Evolutionary conservation across 1,140 invertebrate species (phyloP).

Genomic region (Leptopilina clavipes): DNA sequence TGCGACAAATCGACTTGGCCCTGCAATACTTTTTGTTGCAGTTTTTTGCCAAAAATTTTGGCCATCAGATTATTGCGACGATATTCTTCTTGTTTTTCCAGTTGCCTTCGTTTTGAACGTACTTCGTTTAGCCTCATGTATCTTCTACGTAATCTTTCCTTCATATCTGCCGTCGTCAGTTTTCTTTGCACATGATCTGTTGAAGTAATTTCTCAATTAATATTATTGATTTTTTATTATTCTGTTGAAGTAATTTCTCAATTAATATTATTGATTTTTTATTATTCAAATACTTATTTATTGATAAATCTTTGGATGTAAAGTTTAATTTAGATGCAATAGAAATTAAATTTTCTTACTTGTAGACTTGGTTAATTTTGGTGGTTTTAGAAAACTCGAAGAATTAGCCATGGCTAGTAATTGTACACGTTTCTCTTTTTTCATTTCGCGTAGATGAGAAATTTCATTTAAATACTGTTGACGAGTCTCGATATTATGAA

Average conservation of each 20-base stretch:
- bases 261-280: too few relatives aligned
- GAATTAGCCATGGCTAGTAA: constrained; percentile 66
- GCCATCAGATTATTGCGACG: constrained; percentile 76
- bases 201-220: constrained; percentile 29
- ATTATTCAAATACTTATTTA: constrained; percentile 41
- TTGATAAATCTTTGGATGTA: too few relatives aligned
- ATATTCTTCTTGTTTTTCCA: constrained; percentile 73
- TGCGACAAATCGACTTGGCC: constrained; percentile 75
- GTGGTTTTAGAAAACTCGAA: constrained; percentile 54
- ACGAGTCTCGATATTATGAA: constrained; percentile 70
- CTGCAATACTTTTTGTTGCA: constrained; percentile 74
- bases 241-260: constrained; percentile 49
- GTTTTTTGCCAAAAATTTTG: constrained; percentile 75
- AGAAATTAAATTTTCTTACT: constrained; percentile 60
- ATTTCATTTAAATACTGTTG: constrained; percentile 70
- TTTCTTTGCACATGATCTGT: constrained; percentile 66
- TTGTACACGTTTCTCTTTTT: constrained; percentile 67
- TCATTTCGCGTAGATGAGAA: constrained; percentile 65
- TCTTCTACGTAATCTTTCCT: constrained; percentile 71
- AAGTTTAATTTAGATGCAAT: too few relatives aligned
- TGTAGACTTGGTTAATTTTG: constrained; percentile 54
- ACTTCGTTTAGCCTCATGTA: constrained; percentile 74
- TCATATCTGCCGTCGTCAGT: constrained; percentile 72
- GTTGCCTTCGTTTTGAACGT: constrained; percentile 68
- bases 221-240: too few relatives aligned